These are phyloP conservation scores for Panagrolaimus sp. DNA, from an alignment of 1,140 invertebrate species.

Conservation along the genomic window DNA sequence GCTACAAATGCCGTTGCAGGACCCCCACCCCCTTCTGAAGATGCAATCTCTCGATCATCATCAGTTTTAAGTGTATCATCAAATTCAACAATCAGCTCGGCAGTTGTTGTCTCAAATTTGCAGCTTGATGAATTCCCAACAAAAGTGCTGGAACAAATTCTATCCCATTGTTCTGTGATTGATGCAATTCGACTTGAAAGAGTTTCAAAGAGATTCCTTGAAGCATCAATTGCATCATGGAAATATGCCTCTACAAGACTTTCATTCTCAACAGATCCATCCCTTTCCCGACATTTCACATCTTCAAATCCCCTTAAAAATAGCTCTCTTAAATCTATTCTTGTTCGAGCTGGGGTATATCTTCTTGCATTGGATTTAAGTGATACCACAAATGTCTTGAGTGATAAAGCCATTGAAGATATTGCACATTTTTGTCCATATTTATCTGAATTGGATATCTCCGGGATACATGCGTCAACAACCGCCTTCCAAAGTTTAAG, in stretches of 20 bases:
- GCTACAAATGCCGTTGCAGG: conserved; percentile 12
- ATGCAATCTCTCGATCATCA: neutral
- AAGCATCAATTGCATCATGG: conserved; percentile 44
- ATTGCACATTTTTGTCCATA: conserved; percentile 50
- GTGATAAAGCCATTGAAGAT: conserved; percentile 50
- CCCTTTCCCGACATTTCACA: conserved; percentile 32
- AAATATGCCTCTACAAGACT: conserved; percentile 24
- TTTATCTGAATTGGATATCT: conserved; percentile 47
- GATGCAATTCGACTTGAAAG: conserved; percentile 55
- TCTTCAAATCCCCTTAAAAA: conserved; percentile 48
- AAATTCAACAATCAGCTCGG: neutral
- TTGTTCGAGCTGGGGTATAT: conserved; percentile 47
- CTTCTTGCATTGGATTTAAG: conserved; percentile 47
- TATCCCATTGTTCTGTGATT: conserved; percentile 38
- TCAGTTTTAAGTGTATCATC: conserved; percentile 1
- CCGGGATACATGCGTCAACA: conserved; percentile 42
- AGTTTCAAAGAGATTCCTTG: conserved; percentile 54
- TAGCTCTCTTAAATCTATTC: conserved; percentile 41
- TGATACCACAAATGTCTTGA: conserved; percentile 45
- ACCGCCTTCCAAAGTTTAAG: conserved; percentile 33
- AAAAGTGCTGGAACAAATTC: conserved; percentile 41
- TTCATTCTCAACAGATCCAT: conserved; percentile 32
- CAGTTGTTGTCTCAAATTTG: neutral
- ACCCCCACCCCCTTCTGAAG: neutral
- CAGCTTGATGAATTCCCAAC: conserved; percentile 45